Percentiles rank a stretch among this genome's conserved stretches.
phyloP scores from a whole-genome alignment of 2,888 invertebrate species.

The Teleogryllus oceanicus region DNA sequence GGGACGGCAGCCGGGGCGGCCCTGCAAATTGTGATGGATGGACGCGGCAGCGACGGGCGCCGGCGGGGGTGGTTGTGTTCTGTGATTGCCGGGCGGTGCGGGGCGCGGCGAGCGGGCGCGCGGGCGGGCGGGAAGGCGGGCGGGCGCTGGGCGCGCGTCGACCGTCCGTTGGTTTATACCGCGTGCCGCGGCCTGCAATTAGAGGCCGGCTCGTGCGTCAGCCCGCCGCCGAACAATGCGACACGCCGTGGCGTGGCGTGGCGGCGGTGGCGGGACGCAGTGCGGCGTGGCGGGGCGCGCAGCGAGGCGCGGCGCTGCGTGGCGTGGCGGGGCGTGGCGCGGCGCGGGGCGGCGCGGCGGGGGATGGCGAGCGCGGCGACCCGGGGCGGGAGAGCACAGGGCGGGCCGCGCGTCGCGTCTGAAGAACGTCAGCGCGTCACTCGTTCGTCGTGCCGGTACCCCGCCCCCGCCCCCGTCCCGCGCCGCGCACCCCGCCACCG shows the following conservation, averaged over 20 bases:
- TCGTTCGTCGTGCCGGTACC: neutral
- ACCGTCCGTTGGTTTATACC: conserved; percentile 7
- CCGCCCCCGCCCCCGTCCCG: neutral
- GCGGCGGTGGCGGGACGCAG: neutral
- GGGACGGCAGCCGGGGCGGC: too few species aligned
- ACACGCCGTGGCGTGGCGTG: neutral
- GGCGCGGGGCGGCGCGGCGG: neutral
- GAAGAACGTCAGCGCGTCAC: conserved; percentile 9
- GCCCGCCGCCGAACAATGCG: neutral
- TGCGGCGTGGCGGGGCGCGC: neutral
- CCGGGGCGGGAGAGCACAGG: neutral
- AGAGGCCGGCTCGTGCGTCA: conserved; percentile 8
- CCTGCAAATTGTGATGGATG: too few species aligned
- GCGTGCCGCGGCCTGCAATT: conserved; percentile 2
- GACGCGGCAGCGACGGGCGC: too few species aligned
- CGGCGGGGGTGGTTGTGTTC: too few species aligned
- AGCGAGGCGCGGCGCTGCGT: neutral
- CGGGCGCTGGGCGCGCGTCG: neutral
- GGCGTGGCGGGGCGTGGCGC: neutral
- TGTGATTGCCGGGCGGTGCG: too few species aligned
- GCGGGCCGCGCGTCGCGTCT: neutral
- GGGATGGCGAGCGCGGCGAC: neutral
- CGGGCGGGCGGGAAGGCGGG: neutral
- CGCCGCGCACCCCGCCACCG: neutral
- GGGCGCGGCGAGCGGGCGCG: too few species aligned